Evolutionary conservation across 2,797 vertebrate genomes (phyloP).

Genomic region (Taeniopygia guttata): DNA sequence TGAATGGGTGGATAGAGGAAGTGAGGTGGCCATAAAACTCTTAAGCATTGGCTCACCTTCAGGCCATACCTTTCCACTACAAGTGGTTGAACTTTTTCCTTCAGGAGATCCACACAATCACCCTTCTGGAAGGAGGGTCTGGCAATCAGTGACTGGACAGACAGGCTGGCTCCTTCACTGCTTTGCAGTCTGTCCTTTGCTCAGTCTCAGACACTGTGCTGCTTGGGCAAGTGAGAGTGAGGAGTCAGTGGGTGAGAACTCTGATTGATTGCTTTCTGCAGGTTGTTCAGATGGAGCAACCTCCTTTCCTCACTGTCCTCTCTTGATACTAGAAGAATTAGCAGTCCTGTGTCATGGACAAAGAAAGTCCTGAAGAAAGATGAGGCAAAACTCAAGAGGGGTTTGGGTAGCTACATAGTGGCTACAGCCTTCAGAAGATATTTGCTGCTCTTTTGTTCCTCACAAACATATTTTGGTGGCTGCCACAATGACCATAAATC

Average conservation of each 20-base stretch:
- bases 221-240: background rate
- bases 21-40: background rate
- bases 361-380: background rate
- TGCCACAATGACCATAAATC: background rate
- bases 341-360: background rate
- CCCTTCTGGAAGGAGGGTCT: background rate
- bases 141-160: background rate
- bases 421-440: background rate
- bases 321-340: background rate
- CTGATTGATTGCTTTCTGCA: background rate
- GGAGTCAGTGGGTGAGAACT: background rate
- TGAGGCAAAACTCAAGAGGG: background rate
- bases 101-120: background rate
- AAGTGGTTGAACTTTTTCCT: background rate
- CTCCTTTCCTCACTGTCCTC: background rate
- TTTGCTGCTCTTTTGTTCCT: background rate
- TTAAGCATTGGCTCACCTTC: background rate
- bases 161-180: background rate
- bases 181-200: background rate
- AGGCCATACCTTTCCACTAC: background rate
- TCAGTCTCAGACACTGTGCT: background rate
- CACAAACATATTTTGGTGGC: background rate
- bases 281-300: background rate
- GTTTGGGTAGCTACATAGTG: background rate
- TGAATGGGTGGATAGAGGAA: background rate